phyloP scores from a whole-genome alignment of 2,113 vertebrate species.

The Chaetura pelagica region DNA sequence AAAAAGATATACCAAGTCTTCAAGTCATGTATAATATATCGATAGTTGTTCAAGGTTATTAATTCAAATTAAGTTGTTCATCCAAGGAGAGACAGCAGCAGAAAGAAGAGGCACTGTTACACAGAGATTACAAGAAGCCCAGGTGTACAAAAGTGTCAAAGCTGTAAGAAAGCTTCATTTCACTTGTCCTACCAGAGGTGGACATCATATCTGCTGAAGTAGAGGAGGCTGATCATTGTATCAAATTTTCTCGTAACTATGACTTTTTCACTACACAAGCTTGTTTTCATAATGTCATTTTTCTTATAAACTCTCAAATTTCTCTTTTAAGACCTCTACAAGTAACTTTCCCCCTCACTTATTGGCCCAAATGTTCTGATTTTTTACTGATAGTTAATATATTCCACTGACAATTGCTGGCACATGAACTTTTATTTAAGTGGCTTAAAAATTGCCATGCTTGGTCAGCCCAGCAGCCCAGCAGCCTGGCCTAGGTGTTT shows the following conservation, averaged over 20 bases:
- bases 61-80: background rate
- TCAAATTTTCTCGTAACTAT: background rate
- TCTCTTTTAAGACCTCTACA: background rate
- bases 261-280: background rate
- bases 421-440: background rate
- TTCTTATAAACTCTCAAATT: background rate
- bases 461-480: background rate
- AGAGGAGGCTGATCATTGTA: background rate
- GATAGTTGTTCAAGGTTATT: background rate
- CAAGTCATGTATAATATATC: background rate
- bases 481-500: background rate
- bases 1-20: background rate
- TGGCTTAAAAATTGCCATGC: rapidly evolving
- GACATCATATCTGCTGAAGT: background rate
- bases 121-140: background rate
- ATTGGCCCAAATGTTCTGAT: background rate
- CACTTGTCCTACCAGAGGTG: background rate
- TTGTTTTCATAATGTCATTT: background rate
- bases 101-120: background rate
- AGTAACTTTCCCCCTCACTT: background rate
- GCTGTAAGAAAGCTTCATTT: background rate
- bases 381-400: background rate
- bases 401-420: background rate
- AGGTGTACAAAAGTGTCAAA: background rate
- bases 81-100: background rate